Evolutionary conservation across 2,888 invertebrate species (phyloP), one percentile per base, ranked within the genome.

Genomic region (Eupithecia exiguata): DNA sequence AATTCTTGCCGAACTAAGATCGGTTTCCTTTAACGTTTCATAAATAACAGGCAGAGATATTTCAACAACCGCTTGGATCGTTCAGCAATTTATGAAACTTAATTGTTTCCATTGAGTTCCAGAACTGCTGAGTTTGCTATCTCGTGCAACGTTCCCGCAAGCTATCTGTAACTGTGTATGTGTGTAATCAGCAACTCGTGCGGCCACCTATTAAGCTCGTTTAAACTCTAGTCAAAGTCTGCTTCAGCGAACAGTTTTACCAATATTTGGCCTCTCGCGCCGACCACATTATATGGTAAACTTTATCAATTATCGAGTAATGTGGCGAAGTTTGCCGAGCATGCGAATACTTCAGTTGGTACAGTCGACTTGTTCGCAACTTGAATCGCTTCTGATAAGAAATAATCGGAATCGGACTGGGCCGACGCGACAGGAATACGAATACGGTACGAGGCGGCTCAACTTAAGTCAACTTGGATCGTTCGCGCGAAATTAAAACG

Each of bases 241-340:
- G 83, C 83, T 81, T 82, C 77, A 68, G 82, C 79, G 82, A 86
- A 84, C 86, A 88, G 88, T 91, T 90, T 89, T 87, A 87, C 89
- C 88, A 87, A 89, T 89, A 88, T 91, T 88, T 89, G 87, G 85
- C 83, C 74, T 85, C 82, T 83, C 84, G 74, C 69, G 70, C 69
- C 76, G 74, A 81, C 84, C 84, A 82, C 85, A 83, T 86, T 86
- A 87, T 85, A 85, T 87, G 86, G 84, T 85, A 83, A 89, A 89
- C 88, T 89, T 89, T 92, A 91, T 92, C 92, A 93, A 93, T 93
- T 93, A 93, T 91, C 89, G 89, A 86, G 89, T 90, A 89, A 91
- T 89, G 89, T 87, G 87, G 85, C 79, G 78, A 88, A 91, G 86
- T 91, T 92, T 79, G 73, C 84, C 84, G 79, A 81, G 81, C 84